phyloP scores from a whole-genome alignment of 2,888 invertebrate genomes.

The Drosophila colorata region DNA sequence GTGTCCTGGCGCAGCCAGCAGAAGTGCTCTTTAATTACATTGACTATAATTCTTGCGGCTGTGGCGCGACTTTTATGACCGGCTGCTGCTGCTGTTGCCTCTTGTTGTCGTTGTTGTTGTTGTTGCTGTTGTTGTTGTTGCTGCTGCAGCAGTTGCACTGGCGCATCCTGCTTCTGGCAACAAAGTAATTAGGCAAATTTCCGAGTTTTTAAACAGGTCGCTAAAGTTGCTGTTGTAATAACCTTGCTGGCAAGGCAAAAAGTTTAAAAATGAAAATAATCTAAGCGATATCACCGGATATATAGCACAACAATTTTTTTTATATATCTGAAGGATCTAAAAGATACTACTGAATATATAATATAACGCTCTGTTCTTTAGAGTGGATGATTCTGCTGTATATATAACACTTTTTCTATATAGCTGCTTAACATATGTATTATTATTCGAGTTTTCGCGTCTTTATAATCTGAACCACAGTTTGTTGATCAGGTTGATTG shows the following conservation, averaged over 20 bases:
- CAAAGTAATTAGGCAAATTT: slow-evolving; percentile 83
- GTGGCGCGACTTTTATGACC: slow-evolving; percentile 78
- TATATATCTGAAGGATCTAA: neutral
- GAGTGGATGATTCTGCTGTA: too few relatives aligned
- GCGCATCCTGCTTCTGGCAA: slow-evolving; percentile 62
- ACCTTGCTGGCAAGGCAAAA: slow-evolving; percentile 14
- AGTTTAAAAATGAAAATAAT: neutral
- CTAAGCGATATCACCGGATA: neutral
- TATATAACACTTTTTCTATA: too few relatives aligned
- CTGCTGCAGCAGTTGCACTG: slow-evolving; percentile 24
- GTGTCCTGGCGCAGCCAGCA: slow-evolving; percentile 44
- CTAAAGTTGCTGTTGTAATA: slow-evolving; percentile 44
- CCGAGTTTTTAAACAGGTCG: slow-evolving; percentile 78
- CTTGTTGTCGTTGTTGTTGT: slow-evolving; percentile 26
- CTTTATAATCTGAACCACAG: too few relatives aligned
- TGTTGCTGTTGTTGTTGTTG: slow-evolving; percentile 20
- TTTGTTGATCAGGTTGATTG: too few relatives aligned
- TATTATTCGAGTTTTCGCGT: too few relatives aligned
- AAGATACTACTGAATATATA: too few relatives aligned
- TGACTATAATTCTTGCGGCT: slow-evolving; percentile 81
- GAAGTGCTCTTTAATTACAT: slow-evolving; percentile 82
- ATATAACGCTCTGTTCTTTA: too few relatives aligned
- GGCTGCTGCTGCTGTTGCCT: slow-evolving; percentile 37
- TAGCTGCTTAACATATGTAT: too few relatives aligned
- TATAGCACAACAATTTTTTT: neutral